Conservation (phyloP, 2,113 vertebrate genomes). For the Rhinopomastus cyanomelas region DNA sequence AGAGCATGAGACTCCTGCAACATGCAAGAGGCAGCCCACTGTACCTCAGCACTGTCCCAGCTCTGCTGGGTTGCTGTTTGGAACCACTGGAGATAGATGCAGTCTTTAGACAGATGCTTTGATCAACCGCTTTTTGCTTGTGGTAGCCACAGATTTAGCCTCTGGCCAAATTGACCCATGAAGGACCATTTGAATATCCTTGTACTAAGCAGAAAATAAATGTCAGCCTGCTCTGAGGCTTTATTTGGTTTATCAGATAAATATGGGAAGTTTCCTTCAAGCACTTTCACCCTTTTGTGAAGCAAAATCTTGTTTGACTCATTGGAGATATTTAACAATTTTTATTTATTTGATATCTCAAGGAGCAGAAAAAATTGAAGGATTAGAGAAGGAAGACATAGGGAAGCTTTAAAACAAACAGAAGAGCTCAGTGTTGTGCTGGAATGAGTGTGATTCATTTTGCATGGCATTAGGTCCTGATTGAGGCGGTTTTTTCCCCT, state of each 20-base stretch:
- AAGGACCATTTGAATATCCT: not conserved
- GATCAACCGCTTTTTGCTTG: not conserved
- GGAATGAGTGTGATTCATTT: not conserved
- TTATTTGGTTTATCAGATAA: not conserved
- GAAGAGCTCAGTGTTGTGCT: not conserved
- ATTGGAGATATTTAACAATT: not conserved
- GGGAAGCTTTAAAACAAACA: not conserved
- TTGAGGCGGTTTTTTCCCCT: no score
- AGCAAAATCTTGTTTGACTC: not conserved
- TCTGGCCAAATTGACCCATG: not conserved
- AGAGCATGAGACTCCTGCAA: not conserved
- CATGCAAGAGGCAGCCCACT: not conserved
- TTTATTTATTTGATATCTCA: not conserved
- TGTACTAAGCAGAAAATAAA: not conserved
- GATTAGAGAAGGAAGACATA: not conserved
- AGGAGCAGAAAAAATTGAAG: not conserved
- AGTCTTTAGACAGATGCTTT: not conserved
- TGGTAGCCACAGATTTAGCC: not conserved
- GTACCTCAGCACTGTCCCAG: rapidly evolving
- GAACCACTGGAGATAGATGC: not conserved
- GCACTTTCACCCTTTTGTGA: not conserved
- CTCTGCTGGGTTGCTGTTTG: not conserved
- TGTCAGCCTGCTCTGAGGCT: not conserved
- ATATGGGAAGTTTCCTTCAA: not conserved
- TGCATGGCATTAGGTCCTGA: not conserved